A percentile compares a stretch with the other conserved stretches of the same genome.
Conservation (phyloP, 1,140 invertebrate species). For the Eulimnadia texana region DNA sequence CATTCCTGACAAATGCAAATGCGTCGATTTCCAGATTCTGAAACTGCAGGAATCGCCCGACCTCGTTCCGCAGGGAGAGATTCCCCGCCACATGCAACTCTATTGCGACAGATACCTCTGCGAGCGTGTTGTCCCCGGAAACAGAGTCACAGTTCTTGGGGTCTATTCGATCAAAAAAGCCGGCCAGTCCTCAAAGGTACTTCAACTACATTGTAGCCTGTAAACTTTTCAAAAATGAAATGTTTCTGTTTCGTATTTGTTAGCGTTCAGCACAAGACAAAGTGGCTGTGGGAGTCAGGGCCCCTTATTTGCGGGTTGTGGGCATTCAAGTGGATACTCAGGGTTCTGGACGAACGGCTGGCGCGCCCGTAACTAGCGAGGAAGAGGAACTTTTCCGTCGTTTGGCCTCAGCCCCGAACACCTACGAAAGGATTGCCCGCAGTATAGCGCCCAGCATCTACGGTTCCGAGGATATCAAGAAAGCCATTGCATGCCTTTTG, state of each 20-base stretch:
- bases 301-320: constrained; percentile 86
- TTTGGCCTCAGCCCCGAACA: constrained; percentile 64
- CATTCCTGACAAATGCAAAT: constrained; percentile 89
- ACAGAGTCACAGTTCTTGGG: constrained; percentile 81
- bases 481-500: constrained; percentile 86
- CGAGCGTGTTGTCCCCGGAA: constrained; percentile 91
- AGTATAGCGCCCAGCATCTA: constrained; percentile 97
- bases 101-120: constrained; percentile 92
- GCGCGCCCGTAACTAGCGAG: constrained; percentile 36
- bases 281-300: constrained; percentile 76
- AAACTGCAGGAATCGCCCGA: constrained; percentile 84
- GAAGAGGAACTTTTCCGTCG: constrained; percentile 87
- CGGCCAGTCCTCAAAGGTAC: constrained; percentile 38
- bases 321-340: constrained; percentile 77
- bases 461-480: constrained; percentile 90
- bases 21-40: constrained; percentile 75
- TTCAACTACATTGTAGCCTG: neutral
- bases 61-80: constrained; percentile 93
- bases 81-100: constrained; percentile 88
- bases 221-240: constrained; percentile 6
- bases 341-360: constrained; percentile 44
- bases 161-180: constrained; percentile 95
- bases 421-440: constrained; percentile 77
- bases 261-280: constrained; percentile 59
- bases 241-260: constrained; percentile 14